Base-by-base conservation (phyloP, 2,888 invertebrate species). In the Drosophila neotestacea region DNA sequence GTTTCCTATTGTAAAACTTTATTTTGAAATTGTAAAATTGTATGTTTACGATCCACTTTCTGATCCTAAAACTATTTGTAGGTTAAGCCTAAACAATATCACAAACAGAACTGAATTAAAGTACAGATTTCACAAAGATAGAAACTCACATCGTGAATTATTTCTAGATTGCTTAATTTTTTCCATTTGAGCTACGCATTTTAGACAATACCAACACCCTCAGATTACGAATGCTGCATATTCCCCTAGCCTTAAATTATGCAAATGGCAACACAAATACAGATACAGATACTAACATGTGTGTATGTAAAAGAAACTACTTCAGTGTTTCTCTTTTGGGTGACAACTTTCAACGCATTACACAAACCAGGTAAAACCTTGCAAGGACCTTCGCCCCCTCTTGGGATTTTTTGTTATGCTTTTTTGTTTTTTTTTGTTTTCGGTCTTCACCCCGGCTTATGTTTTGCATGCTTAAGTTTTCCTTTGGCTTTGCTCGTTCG, bases 291-390 rank as follows among this genome's bases (percentile, higher is more conserved):
- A 16, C 16, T 16, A 1, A 16, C 16, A 16, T 16, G 16, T 16
- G 46, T 38, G 44, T 41, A 41, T 46, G 36, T 38, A 34, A 44
- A 0, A 13, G 46, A 47, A 58, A 47, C 47, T 36, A 38, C 36
- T 58, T 38, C n/a, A 7, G 13, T 32, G 11, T 32, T 13, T 34
- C 10, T 51, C 13, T 54, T 39, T 41, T 36, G 22, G 52, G 46
- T 64, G 68, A 68, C 68, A 68, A 68, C 58, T 63, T 68, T 27
- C 36, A 44, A 58, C 39, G 52, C 63, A 68, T 63, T 56, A 68
- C 47, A 58, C 44, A 44, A 50, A 9, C 10, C 51, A 56, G 51
- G 44, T 65, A 46, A 47, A 51, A 51, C 42, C 64, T 59, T 42
- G 36, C 22, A 30, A 27, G 32, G 28, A 60, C 54, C 54, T 54